These are phyloP conservation scores for Mastomys natalensis DNA, from an alignment of 2,113 vertebrate species.

Conservation along the genomic window DNA sequence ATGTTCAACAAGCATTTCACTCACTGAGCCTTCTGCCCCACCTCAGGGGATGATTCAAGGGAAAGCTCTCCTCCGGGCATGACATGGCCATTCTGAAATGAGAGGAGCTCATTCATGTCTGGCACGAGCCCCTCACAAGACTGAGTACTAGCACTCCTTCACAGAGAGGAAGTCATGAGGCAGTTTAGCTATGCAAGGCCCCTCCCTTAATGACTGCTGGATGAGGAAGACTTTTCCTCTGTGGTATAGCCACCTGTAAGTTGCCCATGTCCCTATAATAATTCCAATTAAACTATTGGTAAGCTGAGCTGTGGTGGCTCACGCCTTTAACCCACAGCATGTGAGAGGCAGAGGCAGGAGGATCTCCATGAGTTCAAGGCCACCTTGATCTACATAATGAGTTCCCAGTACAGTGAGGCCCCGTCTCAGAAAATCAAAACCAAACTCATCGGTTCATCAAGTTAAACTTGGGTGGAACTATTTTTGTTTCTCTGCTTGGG, in stretches of 20 bases:
- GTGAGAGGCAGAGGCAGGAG: background rate
- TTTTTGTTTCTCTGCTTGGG: background rate
- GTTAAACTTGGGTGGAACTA: background rate
- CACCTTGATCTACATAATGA: background rate
- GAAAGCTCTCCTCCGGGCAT: background rate
- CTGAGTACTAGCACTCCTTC: background rate
- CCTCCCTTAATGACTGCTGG: background rate
- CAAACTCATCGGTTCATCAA: background rate
- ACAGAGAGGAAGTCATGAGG: background rate
- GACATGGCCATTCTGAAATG: background rate
- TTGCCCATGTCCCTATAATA: background rate
- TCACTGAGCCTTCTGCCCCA: background rate
- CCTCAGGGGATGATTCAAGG: no score
- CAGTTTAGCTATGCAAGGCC: background rate
- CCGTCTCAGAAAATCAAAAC: background rate
- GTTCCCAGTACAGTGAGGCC: background rate
- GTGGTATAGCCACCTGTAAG: background rate
- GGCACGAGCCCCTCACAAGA: background rate
- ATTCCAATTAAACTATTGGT: background rate
- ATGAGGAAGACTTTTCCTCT: background rate
- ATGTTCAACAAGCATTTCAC: background rate
- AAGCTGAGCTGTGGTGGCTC: background rate
- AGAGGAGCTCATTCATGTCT: background rate
- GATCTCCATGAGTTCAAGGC: background rate
- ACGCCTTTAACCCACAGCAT: background rate